Percentiles rank a stretch among this genome's conserved stretches.
Evolutionary conservation across 2,888 invertebrate species (phyloP).

Genomic region (Acrocyrtus sp.): DNA sequence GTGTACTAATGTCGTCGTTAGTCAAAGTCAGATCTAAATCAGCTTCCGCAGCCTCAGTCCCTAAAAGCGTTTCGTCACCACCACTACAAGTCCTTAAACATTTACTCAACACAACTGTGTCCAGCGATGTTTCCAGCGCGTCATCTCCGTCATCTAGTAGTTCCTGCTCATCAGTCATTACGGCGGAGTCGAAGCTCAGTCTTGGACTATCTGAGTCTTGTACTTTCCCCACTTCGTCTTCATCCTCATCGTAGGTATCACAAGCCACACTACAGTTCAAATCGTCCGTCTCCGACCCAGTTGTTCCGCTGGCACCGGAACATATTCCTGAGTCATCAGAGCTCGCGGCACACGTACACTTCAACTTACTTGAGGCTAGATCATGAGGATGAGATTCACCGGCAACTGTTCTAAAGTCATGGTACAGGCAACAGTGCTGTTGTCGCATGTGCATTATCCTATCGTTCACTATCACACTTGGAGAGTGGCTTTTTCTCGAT

Average conservation of each 20-base stretch:
- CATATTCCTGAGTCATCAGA: constrained; percentile 74
- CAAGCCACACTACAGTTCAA: constrained; percentile 55
- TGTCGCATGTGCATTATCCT: constrained; percentile 55
- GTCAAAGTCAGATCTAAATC: constrained; percentile 50
- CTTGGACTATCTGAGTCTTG: constrained; percentile 52
- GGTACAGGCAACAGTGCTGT: constrained; percentile 52
- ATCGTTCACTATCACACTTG: constrained; percentile 50
- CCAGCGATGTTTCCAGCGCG: constrained; percentile 41
- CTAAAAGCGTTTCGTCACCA: constrained; percentile 29
- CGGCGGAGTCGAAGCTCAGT: constrained; percentile 60
- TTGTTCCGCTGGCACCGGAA: constrained; percentile 58
- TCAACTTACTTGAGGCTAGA: constrained; percentile 36
- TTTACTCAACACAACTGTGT: constrained; percentile 49
- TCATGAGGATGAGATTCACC: constrained; percentile 45
- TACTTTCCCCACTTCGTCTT: constrained; percentile 49
- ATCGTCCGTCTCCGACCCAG: constrained; percentile 56
- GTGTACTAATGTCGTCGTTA: constrained; percentile 34
- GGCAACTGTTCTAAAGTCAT: constrained; percentile 44
- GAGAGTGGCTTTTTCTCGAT: constrained; percentile 48
- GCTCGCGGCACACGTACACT: constrained; percentile 68
- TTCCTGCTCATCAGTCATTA: constrained; percentile 55
- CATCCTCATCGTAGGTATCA: constrained; percentile 55
- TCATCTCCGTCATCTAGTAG: constrained; percentile 33
- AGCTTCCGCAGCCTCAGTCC: constrained; percentile 20
- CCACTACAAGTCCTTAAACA: constrained; percentile 19